A percentile compares a stretch with the other conserved stretches of the same genome.
Conservation (phyloP, 2,888 invertebrate species). For the Cantharis nigra region DNA sequence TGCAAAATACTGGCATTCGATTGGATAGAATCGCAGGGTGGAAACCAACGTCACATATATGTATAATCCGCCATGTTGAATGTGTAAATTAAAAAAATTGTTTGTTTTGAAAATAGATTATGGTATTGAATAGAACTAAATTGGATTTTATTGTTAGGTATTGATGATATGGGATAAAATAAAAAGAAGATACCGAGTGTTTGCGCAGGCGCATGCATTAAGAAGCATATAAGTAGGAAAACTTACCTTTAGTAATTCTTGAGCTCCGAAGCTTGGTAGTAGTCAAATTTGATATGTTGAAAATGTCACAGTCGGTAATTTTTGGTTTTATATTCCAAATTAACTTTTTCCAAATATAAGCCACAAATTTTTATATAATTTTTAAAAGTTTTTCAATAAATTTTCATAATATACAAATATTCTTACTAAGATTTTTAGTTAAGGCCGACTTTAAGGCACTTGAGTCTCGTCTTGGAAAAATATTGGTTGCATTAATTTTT, state of each 20-base stretch:
- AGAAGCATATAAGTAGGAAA: background rate
- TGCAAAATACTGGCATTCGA: slow-evolving; percentile 27
- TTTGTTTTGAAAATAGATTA: background rate
- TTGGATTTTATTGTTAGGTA: background rate
- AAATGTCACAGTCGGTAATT: slow-evolving; percentile 41
- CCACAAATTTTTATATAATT: slow-evolving; percentile 44
- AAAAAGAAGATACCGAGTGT: background rate
- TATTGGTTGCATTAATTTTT: slow-evolving; percentile 35
- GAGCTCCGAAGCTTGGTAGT: background rate
- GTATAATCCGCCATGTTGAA: slow-evolving; percentile 40
- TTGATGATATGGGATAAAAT: background rate
- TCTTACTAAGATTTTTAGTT: slow-evolving; percentile 48
- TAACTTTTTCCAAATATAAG: slow-evolving; percentile 49
- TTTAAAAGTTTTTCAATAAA: slow-evolving; percentile 41
- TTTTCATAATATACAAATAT: slow-evolving; percentile 53
- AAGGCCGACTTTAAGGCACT: slow-evolving; percentile 59
- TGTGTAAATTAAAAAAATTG: background rate
- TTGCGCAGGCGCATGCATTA: background rate
- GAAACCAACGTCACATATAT: slow-evolving; percentile 33
- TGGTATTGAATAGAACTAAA: background rate
- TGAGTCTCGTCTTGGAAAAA: slow-evolving; percentile 54
- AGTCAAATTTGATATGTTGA: slow-evolving; percentile 7
- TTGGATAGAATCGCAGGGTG: slow-evolving; percentile 28
- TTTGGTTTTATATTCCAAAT: slow-evolving; percentile 21
- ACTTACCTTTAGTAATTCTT: background rate